Evolutionary conservation across 2,113 vertebrate genomes (phyloP).

Genomic region (Ibidorhyncha struthersii): DNA sequence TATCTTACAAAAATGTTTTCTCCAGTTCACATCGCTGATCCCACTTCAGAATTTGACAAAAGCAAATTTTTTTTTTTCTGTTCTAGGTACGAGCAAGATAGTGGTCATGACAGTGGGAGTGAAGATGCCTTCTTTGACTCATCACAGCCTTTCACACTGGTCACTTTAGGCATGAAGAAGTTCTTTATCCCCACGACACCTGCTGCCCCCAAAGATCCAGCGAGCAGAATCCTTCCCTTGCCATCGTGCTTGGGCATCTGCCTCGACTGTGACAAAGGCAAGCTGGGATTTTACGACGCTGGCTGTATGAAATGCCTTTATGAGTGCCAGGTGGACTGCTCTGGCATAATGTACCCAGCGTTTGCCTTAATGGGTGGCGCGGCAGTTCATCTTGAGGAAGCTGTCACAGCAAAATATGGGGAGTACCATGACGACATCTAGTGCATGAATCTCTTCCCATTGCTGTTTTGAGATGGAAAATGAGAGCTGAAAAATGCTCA

Average conservation of each 20-base stretch:
- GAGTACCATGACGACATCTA: slow-evolving; percentile 74
- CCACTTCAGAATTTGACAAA: not conserved
- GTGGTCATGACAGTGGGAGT: slow-evolving; percentile 97
- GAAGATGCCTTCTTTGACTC: slow-evolving; percentile 89
- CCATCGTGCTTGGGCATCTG: slow-evolving; percentile 88
- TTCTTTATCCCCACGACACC: slow-evolving; percentile 89
- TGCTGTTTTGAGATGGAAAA: not conserved
- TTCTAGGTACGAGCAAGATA: slow-evolving; percentile 93
- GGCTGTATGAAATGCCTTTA: slow-evolving; percentile 91
- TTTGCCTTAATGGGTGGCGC: slow-evolving; percentile 94
- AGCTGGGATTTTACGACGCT: slow-evolving; percentile 88
- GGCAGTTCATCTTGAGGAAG: slow-evolving; percentile 86
- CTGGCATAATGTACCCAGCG: slow-evolving; percentile 90
- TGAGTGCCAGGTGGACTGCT: slow-evolving; percentile 91
- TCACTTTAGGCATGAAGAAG: slow-evolving; percentile 94
- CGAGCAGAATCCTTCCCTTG: slow-evolving; percentile 85
- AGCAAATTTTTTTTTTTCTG: not conserved
- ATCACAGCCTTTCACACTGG: slow-evolving; percentile 89
- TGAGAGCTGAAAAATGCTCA: not conserved
- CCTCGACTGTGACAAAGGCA: slow-evolving; percentile 89
- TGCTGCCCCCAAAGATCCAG: slow-evolving; percentile 73
- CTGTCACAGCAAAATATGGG: slow-evolving; percentile 76
- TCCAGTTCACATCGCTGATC: not conserved
- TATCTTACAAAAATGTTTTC: not conserved
- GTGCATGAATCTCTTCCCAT: not conserved